Conservation (phyloP, 2,113 vertebrate species). For the Silurus glanis region DNA sequence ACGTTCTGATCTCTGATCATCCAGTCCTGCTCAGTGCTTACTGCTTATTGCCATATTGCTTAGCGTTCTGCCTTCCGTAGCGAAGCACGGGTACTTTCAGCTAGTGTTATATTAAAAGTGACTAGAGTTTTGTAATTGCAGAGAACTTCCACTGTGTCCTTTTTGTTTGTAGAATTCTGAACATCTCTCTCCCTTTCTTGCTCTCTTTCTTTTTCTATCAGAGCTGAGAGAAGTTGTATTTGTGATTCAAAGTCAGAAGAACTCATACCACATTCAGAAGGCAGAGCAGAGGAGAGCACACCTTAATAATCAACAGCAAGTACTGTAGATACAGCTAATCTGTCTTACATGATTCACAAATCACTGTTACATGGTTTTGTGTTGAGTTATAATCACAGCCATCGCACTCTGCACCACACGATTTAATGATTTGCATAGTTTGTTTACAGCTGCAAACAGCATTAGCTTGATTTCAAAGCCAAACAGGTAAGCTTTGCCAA, state of each 20-base stretch:
- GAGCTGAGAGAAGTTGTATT: slow-evolving; percentile 61
- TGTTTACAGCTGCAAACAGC: neutral
- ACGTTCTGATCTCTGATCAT: no score
- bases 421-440: neutral
- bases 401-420: neutral
- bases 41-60: no score
- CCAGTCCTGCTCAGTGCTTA: no score
- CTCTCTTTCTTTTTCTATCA: slow-evolving; percentile 35
- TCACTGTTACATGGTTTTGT: neutral
- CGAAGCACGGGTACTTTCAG: no score
- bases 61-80: no score
- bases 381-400: neutral
- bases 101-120: neutral
- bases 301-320: slow-evolving; percentile 65
- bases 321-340: slow-evolving; percentile 34
- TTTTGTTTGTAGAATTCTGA: neutral
- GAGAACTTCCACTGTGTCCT: neutral
- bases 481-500: neutral
- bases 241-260: slow-evolving; percentile 71
- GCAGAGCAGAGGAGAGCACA: slow-evolving; percentile 57
- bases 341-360: neutral
- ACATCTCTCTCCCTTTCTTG: neutral
- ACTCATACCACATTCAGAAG: slow-evolving; percentile 60
- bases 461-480: neutral
- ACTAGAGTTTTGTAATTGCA: neutral